phyloP scores from a whole-genome alignment of 2,797 vertebrate species.

The Erethizon dorsatum region DNA sequence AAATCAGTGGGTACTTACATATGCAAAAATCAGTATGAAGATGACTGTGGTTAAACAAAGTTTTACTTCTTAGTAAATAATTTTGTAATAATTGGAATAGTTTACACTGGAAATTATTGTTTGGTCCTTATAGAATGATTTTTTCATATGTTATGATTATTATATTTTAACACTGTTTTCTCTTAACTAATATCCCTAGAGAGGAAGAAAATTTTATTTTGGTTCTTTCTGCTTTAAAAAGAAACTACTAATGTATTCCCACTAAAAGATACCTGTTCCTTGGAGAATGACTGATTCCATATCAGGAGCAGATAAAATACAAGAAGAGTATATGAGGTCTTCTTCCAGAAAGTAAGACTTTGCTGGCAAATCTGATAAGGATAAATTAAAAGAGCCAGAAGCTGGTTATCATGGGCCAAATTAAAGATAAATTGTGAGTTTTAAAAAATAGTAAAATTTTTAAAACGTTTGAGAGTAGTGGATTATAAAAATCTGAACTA shows the following conservation, averaged over 20 bases:
- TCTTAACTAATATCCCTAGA: not conserved
- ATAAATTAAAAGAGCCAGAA: not conserved
- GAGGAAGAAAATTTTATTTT: not conserved
- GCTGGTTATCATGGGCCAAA: not conserved
- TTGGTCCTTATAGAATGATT: not conserved
- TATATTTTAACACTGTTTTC: not conserved
- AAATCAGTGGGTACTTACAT: not conserved
- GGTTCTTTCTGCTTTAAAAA: not conserved
- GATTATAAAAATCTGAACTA: conserved; percentile 9
- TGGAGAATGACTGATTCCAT: not conserved
- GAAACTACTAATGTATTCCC: not conserved
- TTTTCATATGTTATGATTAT: not conserved
- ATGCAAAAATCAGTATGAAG: not conserved
- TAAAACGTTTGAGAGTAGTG: not conserved
- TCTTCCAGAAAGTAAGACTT: not conserved
- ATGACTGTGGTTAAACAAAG: not conserved
- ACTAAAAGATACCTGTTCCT: not conserved
- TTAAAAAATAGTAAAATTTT: not conserved
- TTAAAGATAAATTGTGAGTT: not conserved
- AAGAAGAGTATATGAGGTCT: not conserved
- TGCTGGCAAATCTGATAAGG: not conserved
- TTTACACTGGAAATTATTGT: not conserved
- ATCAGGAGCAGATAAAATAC: not conserved
- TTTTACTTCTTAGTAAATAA: not conserved
- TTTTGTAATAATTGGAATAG: not conserved